phyloP scores from a whole-genome alignment of 2,797 vertebrate genomes.

The Picus viridis region DNA sequence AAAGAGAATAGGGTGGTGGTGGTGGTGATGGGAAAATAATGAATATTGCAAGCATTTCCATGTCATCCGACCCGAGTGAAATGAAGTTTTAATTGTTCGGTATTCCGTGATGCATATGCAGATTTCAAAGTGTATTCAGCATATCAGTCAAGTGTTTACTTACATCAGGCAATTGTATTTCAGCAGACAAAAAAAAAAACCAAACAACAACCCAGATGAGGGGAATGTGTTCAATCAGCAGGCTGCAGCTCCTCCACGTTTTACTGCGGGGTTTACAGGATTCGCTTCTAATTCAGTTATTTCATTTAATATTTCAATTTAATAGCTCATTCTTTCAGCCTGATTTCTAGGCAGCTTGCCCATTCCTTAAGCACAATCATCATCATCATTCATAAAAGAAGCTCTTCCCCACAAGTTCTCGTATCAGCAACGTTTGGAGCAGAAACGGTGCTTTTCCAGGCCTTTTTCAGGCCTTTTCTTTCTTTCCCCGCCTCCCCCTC shows the following conservation, averaged over 20 bases:
- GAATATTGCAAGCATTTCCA: constrained; percentile 74
- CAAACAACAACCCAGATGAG: constrained; percentile 9
- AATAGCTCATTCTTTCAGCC: constrained; percentile 74
- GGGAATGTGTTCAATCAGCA: constrained; percentile 70
- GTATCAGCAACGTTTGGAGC: constrained; percentile 71
- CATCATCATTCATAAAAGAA: constrained; percentile 75
- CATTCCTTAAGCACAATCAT: constrained; percentile 72
- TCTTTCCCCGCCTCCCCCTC: background rate
- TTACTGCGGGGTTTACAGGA: constrained; percentile 64
- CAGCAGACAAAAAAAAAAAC: constrained; percentile 61
- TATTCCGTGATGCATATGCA: constrained; percentile 72
- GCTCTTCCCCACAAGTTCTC: constrained; percentile 61
- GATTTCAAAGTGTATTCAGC: constrained; percentile 73
- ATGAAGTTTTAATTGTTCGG: constrained; percentile 76
- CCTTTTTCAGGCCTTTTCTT: constrained; percentile 3
- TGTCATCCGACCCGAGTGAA: constrained; percentile 70
- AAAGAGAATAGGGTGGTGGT: constrained; percentile 59
- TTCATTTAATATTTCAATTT: constrained; percentile 79
- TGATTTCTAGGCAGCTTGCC: constrained; percentile 74
- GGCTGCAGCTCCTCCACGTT: constrained; percentile 57
- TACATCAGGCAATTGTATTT: constrained; percentile 74
- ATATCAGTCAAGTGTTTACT: constrained; percentile 74
- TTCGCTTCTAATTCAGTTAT: constrained; percentile 75
- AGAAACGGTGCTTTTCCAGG: constrained; percentile 43
- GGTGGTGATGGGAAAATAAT: background rate